A percentile compares a stretch with the other conserved stretches of the same genome.
These are phyloP conservation scores for Gibbula magus DNA, from an alignment of 2,888 invertebrate genomes.

Conservation along the genomic window DNA sequence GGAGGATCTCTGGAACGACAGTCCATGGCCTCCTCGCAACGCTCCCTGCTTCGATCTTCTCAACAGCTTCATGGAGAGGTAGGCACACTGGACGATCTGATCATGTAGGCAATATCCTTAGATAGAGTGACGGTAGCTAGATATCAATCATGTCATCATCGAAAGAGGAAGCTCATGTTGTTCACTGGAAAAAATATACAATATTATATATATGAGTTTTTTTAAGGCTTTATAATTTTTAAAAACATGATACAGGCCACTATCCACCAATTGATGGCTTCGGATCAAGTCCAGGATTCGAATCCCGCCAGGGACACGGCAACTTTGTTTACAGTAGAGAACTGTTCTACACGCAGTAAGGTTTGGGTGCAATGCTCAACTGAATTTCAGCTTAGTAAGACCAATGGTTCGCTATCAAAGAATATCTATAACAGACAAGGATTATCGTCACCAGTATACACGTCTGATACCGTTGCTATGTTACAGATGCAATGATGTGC, in stretches of 20 bases:
- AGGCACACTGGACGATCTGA: neutral
- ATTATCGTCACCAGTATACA: neutral
- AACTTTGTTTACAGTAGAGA: no score
- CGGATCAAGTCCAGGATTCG: neutral
- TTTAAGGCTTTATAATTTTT: no score
- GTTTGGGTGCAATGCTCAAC: neutral
- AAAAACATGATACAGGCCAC: no score
- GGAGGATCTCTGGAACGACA: slow-evolving; percentile 71
- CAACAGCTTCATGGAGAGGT: slow-evolving; percentile 75
- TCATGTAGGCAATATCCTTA: neutral
- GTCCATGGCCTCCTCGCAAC: slow-evolving; percentile 74
- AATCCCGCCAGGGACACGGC: no score
- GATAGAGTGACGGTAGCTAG: neutral
- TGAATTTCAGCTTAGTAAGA: no score
- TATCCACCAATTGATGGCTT: neutral
- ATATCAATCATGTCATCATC: neutral
- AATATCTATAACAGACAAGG: no score
- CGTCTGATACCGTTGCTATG: neutral
- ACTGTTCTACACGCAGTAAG: no score
- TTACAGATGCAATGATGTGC: slow-evolving; percentile 74
- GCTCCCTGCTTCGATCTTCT: slow-evolving; percentile 73
- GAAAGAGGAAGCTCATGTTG: neutral
- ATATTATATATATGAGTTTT: no score
- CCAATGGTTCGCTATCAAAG: no score
- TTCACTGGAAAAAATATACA: neutral